Percentiles rank a stretch among this genome's conserved stretches.
phyloP scores from a whole-genome alignment of 23 tunicate species.

The Trididemnum miniatum region DNA sequence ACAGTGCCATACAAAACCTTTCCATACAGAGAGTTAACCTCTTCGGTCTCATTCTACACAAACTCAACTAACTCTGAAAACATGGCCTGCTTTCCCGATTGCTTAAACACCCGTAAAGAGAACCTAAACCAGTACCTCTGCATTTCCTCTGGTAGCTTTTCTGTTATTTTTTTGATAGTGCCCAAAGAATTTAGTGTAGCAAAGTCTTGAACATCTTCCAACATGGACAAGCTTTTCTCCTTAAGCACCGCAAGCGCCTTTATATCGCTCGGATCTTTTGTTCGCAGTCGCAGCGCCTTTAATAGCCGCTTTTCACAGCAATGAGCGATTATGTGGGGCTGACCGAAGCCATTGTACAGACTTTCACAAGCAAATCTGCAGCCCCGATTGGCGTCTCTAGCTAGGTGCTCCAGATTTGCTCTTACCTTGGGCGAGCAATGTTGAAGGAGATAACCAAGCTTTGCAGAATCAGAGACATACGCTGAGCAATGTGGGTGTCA shows the following conservation, averaged over 20 bases:
- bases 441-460: not conserved
- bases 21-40: not conserved
- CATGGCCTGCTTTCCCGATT: not conserved
- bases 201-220: not conserved
- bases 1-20: no score
- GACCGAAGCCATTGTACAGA: not conserved
- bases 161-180: not conserved
- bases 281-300: not conserved
- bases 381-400: not conserved
- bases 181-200: not conserved
- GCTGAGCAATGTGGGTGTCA: not conserved
- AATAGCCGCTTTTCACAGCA: not conserved
- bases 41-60: not conserved
- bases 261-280: not conserved
- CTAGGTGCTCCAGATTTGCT: not conserved
- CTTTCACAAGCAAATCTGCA: not conserved
- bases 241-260: not conserved
- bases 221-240: not conserved
- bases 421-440: not conserved
- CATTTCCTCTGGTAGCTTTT: not conserved
- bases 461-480: not conserved
- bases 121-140: not conserved
- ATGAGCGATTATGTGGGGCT: not conserved
- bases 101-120: not conserved
- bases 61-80: not conserved